A percentile compares a stretch with the other conserved stretches of the same genome.
phyloP scores from a whole-genome alignment of 2,888 invertebrate genomes.

The Erpobdella octoculata region DNA sequence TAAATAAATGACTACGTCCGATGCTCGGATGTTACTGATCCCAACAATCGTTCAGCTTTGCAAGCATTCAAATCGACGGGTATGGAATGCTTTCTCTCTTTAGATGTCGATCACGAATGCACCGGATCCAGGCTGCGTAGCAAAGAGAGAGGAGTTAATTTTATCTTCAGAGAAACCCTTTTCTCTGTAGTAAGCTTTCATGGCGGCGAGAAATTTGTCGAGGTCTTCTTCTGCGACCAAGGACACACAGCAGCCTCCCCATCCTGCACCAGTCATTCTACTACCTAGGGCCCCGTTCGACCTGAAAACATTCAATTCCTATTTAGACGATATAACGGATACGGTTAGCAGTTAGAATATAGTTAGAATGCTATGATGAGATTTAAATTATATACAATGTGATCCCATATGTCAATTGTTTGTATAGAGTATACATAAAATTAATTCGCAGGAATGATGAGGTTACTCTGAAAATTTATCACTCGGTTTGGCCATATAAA shows the following conservation, averaged over 20 bases:
- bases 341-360: too few relatives aligned
- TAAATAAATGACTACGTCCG: too few relatives aligned
- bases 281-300: conserved; percentile 65
- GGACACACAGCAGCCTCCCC: conserved; percentile 94
- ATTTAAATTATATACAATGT: neutral
- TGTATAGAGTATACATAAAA: too few relatives aligned
- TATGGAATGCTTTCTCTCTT: neutral
- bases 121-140: conserved; percentile 34
- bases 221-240: conserved; percentile 62
- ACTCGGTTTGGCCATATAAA: too few relatives aligned
- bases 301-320: conserved; percentile 40
- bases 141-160: conserved; percentile 28
- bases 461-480: too few relatives aligned
- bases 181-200: conserved; percentile 27
- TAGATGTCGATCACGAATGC: conserved; percentile 27
- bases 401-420: too few relatives aligned
- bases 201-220: conserved; percentile 47
- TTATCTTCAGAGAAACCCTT: conserved; percentile 2
- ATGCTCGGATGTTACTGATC: too few relatives aligned
- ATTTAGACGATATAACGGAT: too few relatives aligned
- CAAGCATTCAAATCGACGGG: neutral
- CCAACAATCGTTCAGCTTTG: too few relatives aligned
- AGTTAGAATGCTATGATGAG: neutral
- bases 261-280: conserved; percentile 92
- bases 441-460: too few relatives aligned